Evolutionary conservation across 2,113 vertebrate species (phyloP).

Genomic region (Xenopus tropicalis): DNA sequence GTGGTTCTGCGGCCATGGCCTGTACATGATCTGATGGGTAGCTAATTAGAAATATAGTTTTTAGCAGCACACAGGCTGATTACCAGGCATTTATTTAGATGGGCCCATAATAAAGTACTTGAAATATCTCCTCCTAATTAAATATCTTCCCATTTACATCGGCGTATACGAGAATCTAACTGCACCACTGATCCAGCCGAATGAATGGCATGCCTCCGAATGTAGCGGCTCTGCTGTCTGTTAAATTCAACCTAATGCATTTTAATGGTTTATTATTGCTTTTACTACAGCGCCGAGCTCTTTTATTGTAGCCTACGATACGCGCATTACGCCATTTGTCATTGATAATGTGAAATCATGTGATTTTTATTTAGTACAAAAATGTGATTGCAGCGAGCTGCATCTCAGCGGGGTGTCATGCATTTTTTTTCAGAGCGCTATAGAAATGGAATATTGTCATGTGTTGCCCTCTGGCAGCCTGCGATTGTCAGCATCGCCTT

Average conservation of each 20-base stretch:
- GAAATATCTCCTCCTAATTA: background rate
- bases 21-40: too few species aligned
- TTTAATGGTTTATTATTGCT: background rate
- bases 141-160: background rate
- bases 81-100: too few species aligned
- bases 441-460: background rate
- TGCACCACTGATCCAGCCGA: background rate
- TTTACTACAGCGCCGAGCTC: background rate
- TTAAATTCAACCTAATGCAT: constrained; percentile 4
- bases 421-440: background rate
- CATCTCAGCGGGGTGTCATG: background rate
- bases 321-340: background rate
- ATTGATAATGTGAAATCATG: background rate
- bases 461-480: background rate
- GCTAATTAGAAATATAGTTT: too few species aligned
- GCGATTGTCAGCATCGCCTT: background rate
- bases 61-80: too few species aligned
- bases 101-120: background rate
- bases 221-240: background rate
- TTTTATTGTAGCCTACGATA: background rate
- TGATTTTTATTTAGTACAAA: background rate
- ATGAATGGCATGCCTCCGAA: background rate
- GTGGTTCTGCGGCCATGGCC: too few species aligned
- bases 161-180: background rate
- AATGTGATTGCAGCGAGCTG: background rate